Percentiles rank a stretch among this genome's conserved stretches.
Evolutionary conservation across 2,888 invertebrate genomes (phyloP).

Genomic region (Rosalia funebris): DNA sequence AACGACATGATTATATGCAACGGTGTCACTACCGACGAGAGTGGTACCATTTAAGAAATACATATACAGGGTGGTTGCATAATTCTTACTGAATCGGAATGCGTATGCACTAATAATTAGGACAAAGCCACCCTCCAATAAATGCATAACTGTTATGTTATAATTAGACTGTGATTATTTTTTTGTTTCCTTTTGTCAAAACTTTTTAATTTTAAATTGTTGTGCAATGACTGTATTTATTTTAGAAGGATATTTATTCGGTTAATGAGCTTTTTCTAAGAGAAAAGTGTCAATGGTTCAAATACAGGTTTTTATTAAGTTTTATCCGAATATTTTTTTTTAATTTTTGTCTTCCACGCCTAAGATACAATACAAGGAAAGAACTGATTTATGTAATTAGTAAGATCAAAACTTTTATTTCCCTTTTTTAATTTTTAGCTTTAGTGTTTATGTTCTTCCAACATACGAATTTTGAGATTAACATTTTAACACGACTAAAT

Average conservation of each 20-base stretch:
- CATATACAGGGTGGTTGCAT: slow-evolving; percentile 4
- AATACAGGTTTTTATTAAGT: slow-evolving; percentile 31
- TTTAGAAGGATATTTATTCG: slow-evolving; percentile 40
- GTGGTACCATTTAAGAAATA: slow-evolving; percentile 39
- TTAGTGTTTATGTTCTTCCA: slow-evolving; percentile 8
- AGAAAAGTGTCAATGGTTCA: slow-evolving; percentile 14
- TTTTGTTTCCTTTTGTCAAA: slow-evolving; percentile 37
- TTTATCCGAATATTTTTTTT: slow-evolving; percentile 31
- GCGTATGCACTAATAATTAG: neutral
- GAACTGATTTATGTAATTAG: slow-evolving; percentile 21
- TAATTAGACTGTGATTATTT: slow-evolving; percentile 47
- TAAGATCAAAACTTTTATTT: slow-evolving; percentile 11
- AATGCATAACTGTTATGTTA: slow-evolving; percentile 31
- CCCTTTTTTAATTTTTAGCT: slow-evolving; percentile 12
- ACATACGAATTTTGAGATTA: slow-evolving; percentile 21
- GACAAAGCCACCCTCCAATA: neutral
- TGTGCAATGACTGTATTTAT: slow-evolving; percentile 46
- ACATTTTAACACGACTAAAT: slow-evolving; percentile 29
- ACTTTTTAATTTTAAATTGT: slow-evolving; percentile 41
- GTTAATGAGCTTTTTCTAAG: slow-evolving; percentile 23
- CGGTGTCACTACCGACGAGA: slow-evolving; percentile 45
- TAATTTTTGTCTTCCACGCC: slow-evolving; percentile 31
- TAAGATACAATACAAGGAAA: slow-evolving; percentile 7
- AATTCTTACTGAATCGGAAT: neutral
- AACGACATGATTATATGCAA: slow-evolving; percentile 43